These are phyloP conservation scores for Diadema setosum DNA, from an alignment of 35 echinoderm and acorn worm genomes.

Conservation along the genomic window DNA sequence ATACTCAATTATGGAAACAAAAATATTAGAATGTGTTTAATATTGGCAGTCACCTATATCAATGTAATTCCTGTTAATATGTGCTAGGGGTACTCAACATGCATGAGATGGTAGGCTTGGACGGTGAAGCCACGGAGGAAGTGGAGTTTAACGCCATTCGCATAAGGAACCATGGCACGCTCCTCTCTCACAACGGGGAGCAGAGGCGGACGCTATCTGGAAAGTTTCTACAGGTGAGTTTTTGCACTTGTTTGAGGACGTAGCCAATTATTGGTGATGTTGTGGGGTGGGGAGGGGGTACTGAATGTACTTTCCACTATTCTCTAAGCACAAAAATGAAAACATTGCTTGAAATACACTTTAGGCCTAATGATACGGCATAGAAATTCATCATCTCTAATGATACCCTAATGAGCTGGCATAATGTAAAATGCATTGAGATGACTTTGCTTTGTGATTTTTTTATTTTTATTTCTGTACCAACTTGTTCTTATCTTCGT, in stretches of 20 bases:
- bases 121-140: slow-evolving; percentile 62
- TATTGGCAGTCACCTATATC: no score
- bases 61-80: not conserved
- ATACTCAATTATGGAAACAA: no score
- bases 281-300: not conserved
- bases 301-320: not conserved
- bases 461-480: no score
- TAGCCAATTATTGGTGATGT: not conserved
- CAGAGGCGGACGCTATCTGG: slow-evolving; percentile 51
- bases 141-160: slow-evolving; percentile 61
- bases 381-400: no score
- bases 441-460: no score
- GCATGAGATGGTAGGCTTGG: slow-evolving; percentile 90
- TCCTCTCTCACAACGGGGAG: slow-evolving; percentile 60
- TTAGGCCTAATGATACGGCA: not conserved
- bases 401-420: no score
- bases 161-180: slow-evolving; percentile 76
- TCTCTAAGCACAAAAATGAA: not conserved
- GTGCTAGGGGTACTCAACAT: slow-evolving; percentile 69
- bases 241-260: not conserved
- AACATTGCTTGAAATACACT: not conserved
- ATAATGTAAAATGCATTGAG: no score
- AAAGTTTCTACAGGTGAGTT: slow-evolving; percentile 46
- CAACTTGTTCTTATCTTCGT: no score
- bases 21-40: no score